phyloP scores from a whole-genome alignment of 1,140 invertebrate species.

The Hycleus phaleratus region DNA sequence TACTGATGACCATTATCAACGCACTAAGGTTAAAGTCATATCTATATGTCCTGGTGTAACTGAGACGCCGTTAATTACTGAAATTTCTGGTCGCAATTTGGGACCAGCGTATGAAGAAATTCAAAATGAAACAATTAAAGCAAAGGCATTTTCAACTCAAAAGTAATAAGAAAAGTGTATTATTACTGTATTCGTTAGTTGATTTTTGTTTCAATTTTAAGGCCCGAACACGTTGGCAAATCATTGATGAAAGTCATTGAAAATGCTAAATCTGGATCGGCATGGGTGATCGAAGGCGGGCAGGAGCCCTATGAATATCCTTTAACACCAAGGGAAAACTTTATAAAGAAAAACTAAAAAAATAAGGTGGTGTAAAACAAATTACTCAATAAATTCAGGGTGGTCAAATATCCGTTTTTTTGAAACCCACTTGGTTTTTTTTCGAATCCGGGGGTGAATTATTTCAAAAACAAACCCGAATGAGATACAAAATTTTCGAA shows the following conservation, averaged over 20 bases:
- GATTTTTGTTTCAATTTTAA: slow-evolving; percentile 5
- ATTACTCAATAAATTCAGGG: too few relatives aligned
- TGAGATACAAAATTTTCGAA: too few relatives aligned
- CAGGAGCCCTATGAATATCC: slow-evolving; percentile 18
- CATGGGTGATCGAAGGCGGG: slow-evolving; percentile 24
- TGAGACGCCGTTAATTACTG: slow-evolving; percentile 21
- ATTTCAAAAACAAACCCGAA: too few relatives aligned
- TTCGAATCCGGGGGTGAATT: too few relatives aligned
- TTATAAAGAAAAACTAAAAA: neutral
- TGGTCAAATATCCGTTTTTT: too few relatives aligned
- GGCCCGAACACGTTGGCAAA: slow-evolving; percentile 15
- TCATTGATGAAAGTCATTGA: slow-evolving; percentile 19
- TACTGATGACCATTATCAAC: slow-evolving; percentile 4
- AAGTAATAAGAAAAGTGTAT: slow-evolving; percentile 6
- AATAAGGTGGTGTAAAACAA: too few relatives aligned
- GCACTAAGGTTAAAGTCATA: slow-evolving; percentile 33
- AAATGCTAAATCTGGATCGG: slow-evolving; percentile 17
- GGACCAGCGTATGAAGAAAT: slow-evolving; percentile 17
- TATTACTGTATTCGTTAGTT: neutral
- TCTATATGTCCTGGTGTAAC: slow-evolving; percentile 36
- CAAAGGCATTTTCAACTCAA: neutral
- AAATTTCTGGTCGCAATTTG: slow-evolving; percentile 13
- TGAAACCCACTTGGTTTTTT: too few relatives aligned
- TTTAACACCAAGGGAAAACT: neutral
- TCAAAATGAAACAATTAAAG: neutral